phyloP scores from a whole-genome alignment of 2,797 vertebrate species.

The Notoglanidium macrostoma region DNA sequence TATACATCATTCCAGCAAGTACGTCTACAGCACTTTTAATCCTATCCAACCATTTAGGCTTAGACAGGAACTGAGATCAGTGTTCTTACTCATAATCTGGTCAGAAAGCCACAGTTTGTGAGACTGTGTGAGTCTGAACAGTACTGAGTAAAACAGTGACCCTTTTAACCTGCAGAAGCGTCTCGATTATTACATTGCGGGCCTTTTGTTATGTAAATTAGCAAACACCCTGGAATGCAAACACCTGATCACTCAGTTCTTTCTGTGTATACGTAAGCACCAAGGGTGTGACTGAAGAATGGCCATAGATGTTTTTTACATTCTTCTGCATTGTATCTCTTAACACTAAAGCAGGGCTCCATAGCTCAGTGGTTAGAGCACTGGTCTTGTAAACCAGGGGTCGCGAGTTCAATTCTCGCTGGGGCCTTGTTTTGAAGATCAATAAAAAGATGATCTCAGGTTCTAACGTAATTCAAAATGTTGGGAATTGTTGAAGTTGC shows the following conservation, averaged over 20 bases:
- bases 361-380: conserved; percentile 8
- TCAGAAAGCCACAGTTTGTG: not conserved
- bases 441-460: not conserved
- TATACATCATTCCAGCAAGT: not conserved
- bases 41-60: not conserved
- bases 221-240: not conserved
- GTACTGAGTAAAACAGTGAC: not conserved
- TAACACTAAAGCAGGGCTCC: not conserved
- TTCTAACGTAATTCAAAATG: not conserved
- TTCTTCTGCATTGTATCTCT: not conserved
- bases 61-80: not conserved
- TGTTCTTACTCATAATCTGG: not conserved
- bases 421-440: not conserved
- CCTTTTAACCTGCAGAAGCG: not conserved
- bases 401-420: not conserved
- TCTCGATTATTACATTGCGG: not conserved
- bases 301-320: not conserved
- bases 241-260: not conserved
- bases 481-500: not conserved
- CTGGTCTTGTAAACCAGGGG: too few species aligned
- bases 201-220: not conserved
- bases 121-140: not conserved
- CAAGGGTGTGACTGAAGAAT: not conserved
- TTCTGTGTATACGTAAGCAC: not conserved
- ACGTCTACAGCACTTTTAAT: not conserved